These are phyloP conservation scores for Xenopus petersii DNA, from an alignment of 2,797 vertebrate genomes.

Conservation along the genomic window DNA sequence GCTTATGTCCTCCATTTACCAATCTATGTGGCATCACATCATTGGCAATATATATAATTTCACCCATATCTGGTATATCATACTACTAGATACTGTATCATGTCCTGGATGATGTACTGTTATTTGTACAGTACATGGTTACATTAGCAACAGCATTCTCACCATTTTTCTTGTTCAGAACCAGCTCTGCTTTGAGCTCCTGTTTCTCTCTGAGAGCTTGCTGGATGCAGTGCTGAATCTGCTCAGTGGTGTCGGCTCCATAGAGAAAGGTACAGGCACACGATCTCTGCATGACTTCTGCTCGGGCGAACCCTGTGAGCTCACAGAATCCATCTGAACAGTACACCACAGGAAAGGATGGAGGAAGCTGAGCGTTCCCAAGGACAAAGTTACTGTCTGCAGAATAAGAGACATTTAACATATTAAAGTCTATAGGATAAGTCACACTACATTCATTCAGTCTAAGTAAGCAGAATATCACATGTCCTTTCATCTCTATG, in stretches of 20 bases:
- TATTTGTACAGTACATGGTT: constrained; percentile 9
- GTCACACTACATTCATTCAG: too few relatives aligned
- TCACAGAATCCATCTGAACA: constrained; percentile 71
- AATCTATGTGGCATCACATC: too few relatives aligned
- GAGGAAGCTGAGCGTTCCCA: constrained; percentile 65
- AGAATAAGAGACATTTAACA: constrained; percentile 34
- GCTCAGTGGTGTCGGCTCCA: constrained; percentile 63
- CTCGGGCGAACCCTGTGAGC: constrained; percentile 67
- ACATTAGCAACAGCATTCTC: constrained; percentile 46
- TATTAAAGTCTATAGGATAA: too few relatives aligned
- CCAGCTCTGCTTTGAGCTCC: constrained; percentile 64
- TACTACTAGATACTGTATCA: too few relatives aligned
- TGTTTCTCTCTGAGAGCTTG: constrained; percentile 62
- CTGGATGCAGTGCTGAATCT: constrained; percentile 61
- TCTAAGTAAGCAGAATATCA: too few relatives aligned
- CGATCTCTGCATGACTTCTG: constrained; percentile 67
- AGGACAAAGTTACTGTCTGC: constrained; percentile 69
- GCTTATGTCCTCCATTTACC: too few relatives aligned
- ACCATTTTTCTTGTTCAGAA: constrained; percentile 66
- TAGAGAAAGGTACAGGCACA: constrained; percentile 67
- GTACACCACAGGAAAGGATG: constrained; percentile 66
- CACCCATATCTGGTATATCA: too few relatives aligned
- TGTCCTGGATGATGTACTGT: too few relatives aligned
- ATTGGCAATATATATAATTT: too few relatives aligned
- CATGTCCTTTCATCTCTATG: too few relatives aligned